These are phyloP conservation scores for Andrena minutula DNA, from an alignment of 2,888 invertebrate species.

Conservation along the genomic window DNA sequence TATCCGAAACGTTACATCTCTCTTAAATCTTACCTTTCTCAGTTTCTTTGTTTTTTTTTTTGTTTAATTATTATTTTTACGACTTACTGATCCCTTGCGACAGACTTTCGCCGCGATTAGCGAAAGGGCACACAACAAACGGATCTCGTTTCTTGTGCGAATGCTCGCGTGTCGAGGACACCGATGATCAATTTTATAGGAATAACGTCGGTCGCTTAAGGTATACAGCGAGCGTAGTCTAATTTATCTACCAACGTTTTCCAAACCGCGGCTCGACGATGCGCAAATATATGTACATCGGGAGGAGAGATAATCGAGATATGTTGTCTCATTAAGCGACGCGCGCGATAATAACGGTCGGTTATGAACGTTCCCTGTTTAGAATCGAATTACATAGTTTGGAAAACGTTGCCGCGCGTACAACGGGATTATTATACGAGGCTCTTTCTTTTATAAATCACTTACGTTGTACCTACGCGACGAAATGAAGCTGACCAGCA, in stretches of 20 bases:
- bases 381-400: constrained; percentile 17
- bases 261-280: constrained; percentile 27
- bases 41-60: neutral
- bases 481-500: constrained; percentile 43
- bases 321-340: neutral
- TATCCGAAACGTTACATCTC: constrained; percentile 17
- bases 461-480: constrained; percentile 22
- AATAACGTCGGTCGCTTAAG: constrained; percentile 6
- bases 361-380: neutral
- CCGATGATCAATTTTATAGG: constrained; percentile 24
- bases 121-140: constrained; percentile 15
- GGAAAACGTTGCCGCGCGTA: constrained; percentile 26
- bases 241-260: constrained; percentile 29
- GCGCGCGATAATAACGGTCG: no score
- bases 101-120: constrained; percentile 33
- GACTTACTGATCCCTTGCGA: constrained; percentile 26
- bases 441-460: constrained; percentile 15
- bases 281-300: constrained; percentile 4
- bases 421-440: constrained; percentile 26
- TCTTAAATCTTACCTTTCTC: constrained; percentile 47
- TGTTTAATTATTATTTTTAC: neutral
- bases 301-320: neutral
- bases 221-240: constrained; percentile 7
- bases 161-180: constrained; percentile 27
- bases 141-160: constrained; percentile 24